Evolutionary conservation across 2,113 vertebrate species (phyloP), one percentile per base, ranked within the genome.

Genomic region (Microtus montanus): DNA sequence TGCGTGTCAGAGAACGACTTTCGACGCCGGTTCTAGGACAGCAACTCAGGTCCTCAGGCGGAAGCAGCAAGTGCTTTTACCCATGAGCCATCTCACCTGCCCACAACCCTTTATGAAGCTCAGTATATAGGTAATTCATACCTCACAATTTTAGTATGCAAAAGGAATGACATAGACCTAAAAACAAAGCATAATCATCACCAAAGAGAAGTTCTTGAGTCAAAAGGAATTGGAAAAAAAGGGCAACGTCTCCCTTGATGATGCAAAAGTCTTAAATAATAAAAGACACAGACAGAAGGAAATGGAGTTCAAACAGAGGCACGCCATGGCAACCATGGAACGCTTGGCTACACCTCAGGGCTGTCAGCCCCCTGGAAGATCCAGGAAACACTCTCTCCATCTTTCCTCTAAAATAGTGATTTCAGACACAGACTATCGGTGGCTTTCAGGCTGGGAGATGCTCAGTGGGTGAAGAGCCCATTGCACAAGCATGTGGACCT

Each of bases 301-400:
- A 74, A 47, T 13, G 17, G 85, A 19, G 33, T 20, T 33, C 33
- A 52, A 7, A 26, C n/a, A 80, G 68, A 93, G 35, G 38, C 0
- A 2, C 8, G 11, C 44, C 11, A 58, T 3, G 30, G 19, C 64
- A 30, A 54, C 41, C n/a, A 38, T 5, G 75, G 74, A 33, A 10
- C 22, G 1, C 5, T 0, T 30, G 4, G 85, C 1, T 49, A 7
- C n/a, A 5, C 58, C 33, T 77, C 78, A 7, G 22, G n/a, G 3
- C 20, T 2, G 38, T n/a, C 35, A 19, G 4, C 19, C 11, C 17
- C 75, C 61, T 17, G 24, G 52, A 70, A 52, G 19, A 87, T 24
- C 33, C 49, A 52, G 49, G 14, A 71, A 85, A 66, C 20, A 84
- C 28, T 12, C 83, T 85, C 44, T 24, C 41, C 41, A 49, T 68